Evolutionary conservation across 30 jellyfish, hydroid and myxozoan genomes (phyloP), one percentile per base, ranked within the genome.

Genomic region (Aurelia coerulea): DNA sequence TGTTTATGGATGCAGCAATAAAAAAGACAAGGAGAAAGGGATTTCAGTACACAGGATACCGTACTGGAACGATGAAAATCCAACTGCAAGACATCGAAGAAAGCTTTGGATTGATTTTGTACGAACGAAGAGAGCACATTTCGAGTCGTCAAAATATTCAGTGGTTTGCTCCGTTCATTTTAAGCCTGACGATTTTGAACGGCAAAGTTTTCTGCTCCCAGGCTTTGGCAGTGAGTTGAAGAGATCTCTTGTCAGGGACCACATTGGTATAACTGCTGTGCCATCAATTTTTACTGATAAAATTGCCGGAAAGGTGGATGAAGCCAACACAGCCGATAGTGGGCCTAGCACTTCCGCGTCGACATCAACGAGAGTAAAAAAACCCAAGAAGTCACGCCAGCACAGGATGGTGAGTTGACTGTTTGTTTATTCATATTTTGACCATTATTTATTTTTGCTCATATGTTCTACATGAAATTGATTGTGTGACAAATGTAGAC

Each of bases 281-380:
- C 72, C 72, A n/a, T 62, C 72, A 10, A 12, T 62, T n/a, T 62
- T 62, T 8, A 8, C 9, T 33, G 13, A 18, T 9, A 62, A 33
- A 7, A 14, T 12, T 18, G 72, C 11, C 11, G 72, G 32, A 31
- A 31, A 62, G 34, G 37, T 31, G 2, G 72, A 31, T 31, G 72
- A 62, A 62, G 14, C 72, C 32, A 33, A 62, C 72, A 10, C 1
- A 62, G 72, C 12, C 10, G 35, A 62, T 18, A 33, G 12, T 62
- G 72, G 72, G 72, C 72, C 72, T 62, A 62, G 72, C 72, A 62
- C 72, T 62, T 62, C 72, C 35, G 72, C 72, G 2, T 31, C 72
- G 0, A 31, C 35, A 18, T n/a, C 32, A 0, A 7, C 10, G 15
- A 31, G 72, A 62, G 23, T 12, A 7, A 62, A 62, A 31, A 62